Conservation (phyloP, 2,888 invertebrate genomes). For the Hybos culiciformis region DNA sequence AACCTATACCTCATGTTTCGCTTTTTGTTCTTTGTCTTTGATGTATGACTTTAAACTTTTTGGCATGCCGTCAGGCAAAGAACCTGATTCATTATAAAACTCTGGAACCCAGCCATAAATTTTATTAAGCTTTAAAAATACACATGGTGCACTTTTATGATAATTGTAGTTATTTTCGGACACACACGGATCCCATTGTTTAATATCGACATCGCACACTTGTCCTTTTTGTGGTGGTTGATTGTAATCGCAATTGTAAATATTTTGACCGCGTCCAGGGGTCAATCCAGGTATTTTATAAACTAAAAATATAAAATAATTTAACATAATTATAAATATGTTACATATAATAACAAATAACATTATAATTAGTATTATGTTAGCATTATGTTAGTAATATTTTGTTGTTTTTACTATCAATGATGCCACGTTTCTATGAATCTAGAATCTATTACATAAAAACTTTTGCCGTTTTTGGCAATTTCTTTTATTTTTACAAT, state of each 20-base stretch:
- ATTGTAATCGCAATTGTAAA: constrained; percentile 61
- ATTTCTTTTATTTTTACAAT: too few relatives aligned
- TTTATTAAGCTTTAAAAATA: constrained; percentile 91
- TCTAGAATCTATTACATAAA: too few relatives aligned
- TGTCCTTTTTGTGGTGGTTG: constrained; percentile 55
- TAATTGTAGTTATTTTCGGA: constrained; percentile 78
- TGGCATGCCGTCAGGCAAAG: constrained; percentile 65
- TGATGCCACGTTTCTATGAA: too few relatives aligned
- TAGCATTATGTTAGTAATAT: too few relatives aligned
- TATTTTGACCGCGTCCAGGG: constrained; percentile 60
- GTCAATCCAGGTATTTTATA: constrained; percentile 60
- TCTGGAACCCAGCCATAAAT: constrained; percentile 83
- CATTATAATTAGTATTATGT: too few relatives aligned
- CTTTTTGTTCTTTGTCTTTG: constrained; percentile 34
- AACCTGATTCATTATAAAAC: constrained; percentile 57
- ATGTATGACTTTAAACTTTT: constrained; percentile 54
- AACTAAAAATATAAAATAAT: constrained; percentile 36
- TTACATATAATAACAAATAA: background rate
- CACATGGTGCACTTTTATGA: constrained; percentile 82
- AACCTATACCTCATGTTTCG: constrained; percentile 29
- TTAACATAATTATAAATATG: background rate
- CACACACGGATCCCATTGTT: constrained; percentile 66
- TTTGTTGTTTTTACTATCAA: too few relatives aligned
- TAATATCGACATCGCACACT: constrained; percentile 79
- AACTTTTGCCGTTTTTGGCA: too few relatives aligned